Evolutionary conservation across 2,113 vertebrate species (phyloP), one percentile per base, ranked within the genome.

Genomic region (Thunnus thynnus): DNA sequence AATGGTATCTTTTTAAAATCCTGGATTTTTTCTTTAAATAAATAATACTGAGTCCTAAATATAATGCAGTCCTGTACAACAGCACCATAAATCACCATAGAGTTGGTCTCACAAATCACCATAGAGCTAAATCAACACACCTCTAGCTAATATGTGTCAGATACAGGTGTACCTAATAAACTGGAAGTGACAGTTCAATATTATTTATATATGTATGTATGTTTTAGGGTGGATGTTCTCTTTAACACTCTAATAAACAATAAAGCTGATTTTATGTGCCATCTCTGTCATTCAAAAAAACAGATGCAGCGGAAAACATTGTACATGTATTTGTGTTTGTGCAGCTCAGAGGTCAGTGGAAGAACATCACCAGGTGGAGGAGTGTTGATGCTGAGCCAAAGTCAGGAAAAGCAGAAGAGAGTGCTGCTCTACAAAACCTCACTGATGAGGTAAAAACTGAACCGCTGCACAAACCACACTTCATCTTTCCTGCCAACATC

Each of bases 381-480:
- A 80, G 76, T 18, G 81, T 56, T 5, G 74, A 86, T 17, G 73
- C 36, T 36, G 64, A 83, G 56, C 72, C 69, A 32, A 78, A 80
- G 48, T 30, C 71, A n/a, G 47, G 2, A 3, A 56, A 36, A 72
- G 32, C 61, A 16, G 56, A 80, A 58, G 86, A 92, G 44, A 84
- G 82, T 3, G 79, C 55, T 16, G 65, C 87, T 32, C 76, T 94
- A 71, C 90, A 66, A 71, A 89, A 83, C 50, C 85, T 95, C 67
- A 88, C 92, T 9, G 81, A 94, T 5, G 92, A 95, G 94, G 94
- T 95, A 70, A 58, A 61, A 50, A 10, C 27, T 14, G 13, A 72
- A 30, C 46, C 48, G 9, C 6, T 41, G 14, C 51, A 36, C 47
- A 18, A 30, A 32, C 47, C 41, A 46, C n/a, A 25, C 25, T 30